Conservation (phyloP, 2,888 invertebrate genomes). For the Spodoptera exigua region DNA sequence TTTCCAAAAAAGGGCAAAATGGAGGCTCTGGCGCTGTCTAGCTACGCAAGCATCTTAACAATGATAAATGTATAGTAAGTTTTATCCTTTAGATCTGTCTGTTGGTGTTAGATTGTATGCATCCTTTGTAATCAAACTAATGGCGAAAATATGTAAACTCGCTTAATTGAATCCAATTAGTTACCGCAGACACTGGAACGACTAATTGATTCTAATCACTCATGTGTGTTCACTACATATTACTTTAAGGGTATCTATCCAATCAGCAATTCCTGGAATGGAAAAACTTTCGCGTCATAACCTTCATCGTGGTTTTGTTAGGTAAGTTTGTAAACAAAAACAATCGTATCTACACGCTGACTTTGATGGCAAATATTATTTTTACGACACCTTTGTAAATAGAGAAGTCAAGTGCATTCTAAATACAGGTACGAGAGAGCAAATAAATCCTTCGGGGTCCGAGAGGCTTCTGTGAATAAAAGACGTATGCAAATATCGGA, state of each 20-base stretch:
- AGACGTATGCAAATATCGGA: conserved; percentile 44
- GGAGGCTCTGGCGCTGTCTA: conserved; percentile 4
- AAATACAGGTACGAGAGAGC: conserved; percentile 30
- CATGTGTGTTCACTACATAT: conserved; percentile 18
- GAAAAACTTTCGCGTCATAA: conserved; percentile 17
- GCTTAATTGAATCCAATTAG: conserved; percentile 35
- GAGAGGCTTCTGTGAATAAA: conserved; percentile 29
- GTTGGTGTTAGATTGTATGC: background rate
- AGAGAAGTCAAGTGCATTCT: conserved; percentile 24
- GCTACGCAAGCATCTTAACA: conserved; percentile 3
- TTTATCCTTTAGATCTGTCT: conserved; percentile 2
- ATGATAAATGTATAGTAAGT: conserved; percentile 3
- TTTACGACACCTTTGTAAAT: conserved; percentile 5
- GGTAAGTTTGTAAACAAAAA: conserved; percentile 13
- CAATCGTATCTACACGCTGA: conserved; percentile 4
- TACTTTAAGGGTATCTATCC: conserved; percentile 18
- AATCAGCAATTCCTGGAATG: conserved; percentile 12
- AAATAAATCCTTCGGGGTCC: conserved; percentile 19
- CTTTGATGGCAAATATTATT: conserved; percentile 31
- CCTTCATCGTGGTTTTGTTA: conserved; percentile 8
- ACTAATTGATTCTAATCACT: conserved; percentile 32
- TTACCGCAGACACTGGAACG: conserved; percentile 20
- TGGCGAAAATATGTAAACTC: conserved; percentile 36
- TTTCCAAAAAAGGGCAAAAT: conserved; percentile 35
- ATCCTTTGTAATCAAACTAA: conserved; percentile 36